These are phyloP conservation scores for Azemiops feae DNA, from an alignment of 2,113 vertebrate species.

Conservation along the genomic window DNA sequence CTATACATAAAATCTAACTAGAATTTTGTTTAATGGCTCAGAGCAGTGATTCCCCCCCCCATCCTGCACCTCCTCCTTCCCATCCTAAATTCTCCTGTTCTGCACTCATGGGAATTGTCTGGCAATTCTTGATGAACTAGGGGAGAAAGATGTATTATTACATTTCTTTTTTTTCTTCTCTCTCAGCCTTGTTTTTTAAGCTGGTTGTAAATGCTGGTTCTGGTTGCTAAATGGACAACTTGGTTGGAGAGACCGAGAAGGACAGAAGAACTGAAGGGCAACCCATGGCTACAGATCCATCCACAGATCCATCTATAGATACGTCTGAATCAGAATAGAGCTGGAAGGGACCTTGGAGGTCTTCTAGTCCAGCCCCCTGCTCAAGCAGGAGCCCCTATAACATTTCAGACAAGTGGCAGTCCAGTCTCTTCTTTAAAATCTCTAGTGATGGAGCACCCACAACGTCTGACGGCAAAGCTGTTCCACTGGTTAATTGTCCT, in stretches of 20 bases:
- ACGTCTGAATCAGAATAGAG: too few relatives aligned
- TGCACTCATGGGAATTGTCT: constrained; percentile 22
- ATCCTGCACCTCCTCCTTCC: neutral
- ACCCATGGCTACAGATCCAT: neutral
- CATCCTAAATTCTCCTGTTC: constrained; percentile 24
- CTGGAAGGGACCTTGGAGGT: too few relatives aligned
- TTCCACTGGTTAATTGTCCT: too few relatives aligned
- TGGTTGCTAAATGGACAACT: neutral
- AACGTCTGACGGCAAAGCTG: too few relatives aligned
- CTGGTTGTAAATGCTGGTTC: neutral
- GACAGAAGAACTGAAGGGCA: neutral
- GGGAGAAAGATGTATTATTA: constrained; percentile 46
- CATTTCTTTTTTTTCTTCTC: constrained; percentile 21
- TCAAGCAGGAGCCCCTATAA: too few relatives aligned
- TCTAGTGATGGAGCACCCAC: too few relatives aligned
- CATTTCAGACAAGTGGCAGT: too few relatives aligned
- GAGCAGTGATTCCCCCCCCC: constrained; percentile 45
- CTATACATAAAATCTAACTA: constrained; percentile 69
- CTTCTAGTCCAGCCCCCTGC: too few relatives aligned
- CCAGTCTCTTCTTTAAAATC: too few relatives aligned
- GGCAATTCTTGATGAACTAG: constrained; percentile 34
- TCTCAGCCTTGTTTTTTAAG: neutral
- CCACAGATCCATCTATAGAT: too few relatives aligned
- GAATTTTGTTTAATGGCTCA: constrained; percentile 70
- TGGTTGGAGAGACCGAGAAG: too few relatives aligned